Base-by-base conservation (phyloP, 2,113 vertebrate genomes). In the Axis porcinus region DNA sequence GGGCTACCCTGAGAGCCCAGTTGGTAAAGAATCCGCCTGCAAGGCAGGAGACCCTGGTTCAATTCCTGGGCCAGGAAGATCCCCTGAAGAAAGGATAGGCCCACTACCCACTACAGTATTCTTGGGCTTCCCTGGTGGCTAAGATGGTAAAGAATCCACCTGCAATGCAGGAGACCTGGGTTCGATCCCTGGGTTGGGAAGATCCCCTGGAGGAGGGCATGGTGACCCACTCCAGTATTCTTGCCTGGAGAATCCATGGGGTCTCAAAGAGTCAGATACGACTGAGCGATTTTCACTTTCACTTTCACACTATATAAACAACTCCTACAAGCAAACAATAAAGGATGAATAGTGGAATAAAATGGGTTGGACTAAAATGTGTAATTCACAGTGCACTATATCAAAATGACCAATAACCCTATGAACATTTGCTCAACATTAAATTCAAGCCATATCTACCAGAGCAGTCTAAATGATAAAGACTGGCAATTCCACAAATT, bases 71-170 rank as follows among this genome's bases (percentile, higher is more conserved):
- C 40, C 5, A 6, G 67, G n/a, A 12, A 70, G 67, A 40, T 70
- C 9, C n/a, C 9, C 2, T 40, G 67, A 19, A 70, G n/a, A 70
- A 70, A 10, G n/a, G 10, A 70, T 23, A 40, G n/a, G n/a, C n/a
- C n/a, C n/a, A n/a, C n/a, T 70, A 1, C 67, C 19, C n/a, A 12
- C 9, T 40, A 0, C 2, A 40, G n/a, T 36, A 40, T 70, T 23
- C 19, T 12, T 40, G n/a, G 67, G n/a, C 67, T 70, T 12, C 67
- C 19, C n/a, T 36, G n/a, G n/a, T 36, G n/a, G 9, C 8, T 70
- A 2, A 11, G n/a, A 4, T 0, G 4, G n/a, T 70, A 11, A 36
- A 5, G 1, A 70, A 70, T 70, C 67, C 5, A 1, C 10, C 67
- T 70, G n/a, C 67, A 36, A 12, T 40, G 10, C 2, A 10, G n/a